A percentile compares a stretch with the other conserved stretches of the same genome.
Evolutionary conservation across 2,113 vertebrate species (phyloP).

Genomic region (Bos javanicus): DNA sequence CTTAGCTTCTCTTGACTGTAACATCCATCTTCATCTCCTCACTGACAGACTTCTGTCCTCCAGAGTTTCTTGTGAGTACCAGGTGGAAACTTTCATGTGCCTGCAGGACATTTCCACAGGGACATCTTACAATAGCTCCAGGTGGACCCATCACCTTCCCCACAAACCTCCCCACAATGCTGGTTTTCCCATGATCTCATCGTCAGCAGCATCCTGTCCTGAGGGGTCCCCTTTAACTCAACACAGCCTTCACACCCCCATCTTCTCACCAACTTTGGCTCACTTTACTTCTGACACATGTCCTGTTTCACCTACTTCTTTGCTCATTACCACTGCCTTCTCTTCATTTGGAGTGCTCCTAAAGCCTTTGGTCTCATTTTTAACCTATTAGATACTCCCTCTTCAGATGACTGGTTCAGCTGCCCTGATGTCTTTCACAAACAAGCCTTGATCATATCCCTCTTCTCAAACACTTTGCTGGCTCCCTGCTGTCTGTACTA

Average conservation of each 20-base stretch:
- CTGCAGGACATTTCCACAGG: neutral
- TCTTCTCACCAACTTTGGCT: neutral
- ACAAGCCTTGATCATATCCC: neutral
- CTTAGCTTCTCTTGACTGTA: neutral
- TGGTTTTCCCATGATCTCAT: fast-evolving
- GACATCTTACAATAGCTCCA: fast-evolving
- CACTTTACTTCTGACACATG: neutral
- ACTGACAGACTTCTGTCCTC: neutral
- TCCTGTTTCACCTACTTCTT: neutral
- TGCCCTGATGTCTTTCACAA: neutral
- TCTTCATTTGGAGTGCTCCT: neutral
- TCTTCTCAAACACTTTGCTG: neutral
- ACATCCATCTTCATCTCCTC: neutral
- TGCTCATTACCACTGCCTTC: too few species aligned
- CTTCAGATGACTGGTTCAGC: neutral
- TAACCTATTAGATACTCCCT: neutral
- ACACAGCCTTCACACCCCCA: fast-evolving
- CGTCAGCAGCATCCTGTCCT: fast-evolving
- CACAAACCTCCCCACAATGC: neutral
- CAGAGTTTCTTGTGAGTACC: neutral
- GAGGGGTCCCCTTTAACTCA: neutral
- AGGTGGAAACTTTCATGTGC: neutral
- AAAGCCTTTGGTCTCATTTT: neutral
- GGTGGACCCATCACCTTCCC: neutral
- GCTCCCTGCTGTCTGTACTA: neutral